Base-by-base conservation (phyloP, 2,797 vertebrate genomes). In the Notolabrus celidotus region DNA sequence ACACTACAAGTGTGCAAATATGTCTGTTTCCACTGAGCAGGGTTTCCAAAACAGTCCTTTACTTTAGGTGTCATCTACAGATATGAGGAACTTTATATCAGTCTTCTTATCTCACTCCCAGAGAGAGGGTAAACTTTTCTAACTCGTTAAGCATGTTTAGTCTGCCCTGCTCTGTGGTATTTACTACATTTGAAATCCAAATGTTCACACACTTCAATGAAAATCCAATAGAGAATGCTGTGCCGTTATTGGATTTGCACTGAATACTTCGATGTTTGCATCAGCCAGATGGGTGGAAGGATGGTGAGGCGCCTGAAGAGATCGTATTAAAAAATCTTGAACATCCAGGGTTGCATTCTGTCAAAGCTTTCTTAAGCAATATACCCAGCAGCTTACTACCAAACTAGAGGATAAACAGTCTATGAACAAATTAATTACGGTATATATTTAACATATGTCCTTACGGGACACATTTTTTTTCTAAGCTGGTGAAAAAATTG, bases 201-300 rank as follows among this genome's bases (percentile, higher is more conserved):
- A 68, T 36, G 20, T 31, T 27, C 9, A 49, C 47, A 53, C 23
- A 23, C 16, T 27, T 14, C 17, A 11, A 23, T 47, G 25, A 19
- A n/a, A 56, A 61, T 23, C 17, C 33, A 47, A 14, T 36, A 7
- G 19, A 29, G 41, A 8, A 22, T 41, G 5, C 20, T 17, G 23
- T 31, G 22, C 38, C 27, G 47, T 34, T 42, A 15, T 5, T 56
- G 31, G 10, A 38, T 63, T 38, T 59, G 33, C 22, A 11, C 61
- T 11, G 33, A 52, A 64, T 23, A n/a, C 25, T 8, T 38, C 41
- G 17, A 6, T 41, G 51, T 49, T 55, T 70, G 50, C 67, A 9
- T 4, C 50, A 36, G 31, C 38, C 53, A 65, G 60, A 72, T 39
- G 33, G 19, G 39, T 17, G 27, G 34, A 59, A 31, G 36, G 50